These are phyloP conservation scores for Fissipunctia ypsillon DNA, from an alignment of 2,888 invertebrate genomes.

Conservation along the genomic window DNA sequence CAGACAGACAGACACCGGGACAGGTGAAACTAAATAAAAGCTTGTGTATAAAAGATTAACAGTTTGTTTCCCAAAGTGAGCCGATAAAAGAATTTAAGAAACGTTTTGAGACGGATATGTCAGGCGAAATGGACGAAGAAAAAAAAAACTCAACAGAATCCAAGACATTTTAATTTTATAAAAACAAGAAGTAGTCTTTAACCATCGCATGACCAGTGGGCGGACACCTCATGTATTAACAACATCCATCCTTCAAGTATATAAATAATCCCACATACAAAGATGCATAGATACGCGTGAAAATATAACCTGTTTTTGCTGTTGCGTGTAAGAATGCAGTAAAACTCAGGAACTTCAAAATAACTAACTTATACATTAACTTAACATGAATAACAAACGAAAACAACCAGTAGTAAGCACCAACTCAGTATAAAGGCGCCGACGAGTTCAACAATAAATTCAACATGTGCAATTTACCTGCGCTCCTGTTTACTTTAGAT, in stretches of 20 bases:
- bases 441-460: constrained; percentile 69
- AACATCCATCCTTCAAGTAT: not conserved
- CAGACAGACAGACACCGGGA: too few species aligned
- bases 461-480: constrained; percentile 72
- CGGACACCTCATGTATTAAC: not conserved
- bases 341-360: not conserved
- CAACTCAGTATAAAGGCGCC: constrained; percentile 60
- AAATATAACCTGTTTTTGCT: not conserved
- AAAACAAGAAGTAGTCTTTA: not conserved
- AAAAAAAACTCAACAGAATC: too few species aligned
- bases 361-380: constrained; percentile 30
- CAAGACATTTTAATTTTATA: too few species aligned
- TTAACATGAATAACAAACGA: constrained; percentile 24
- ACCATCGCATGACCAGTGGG: too few species aligned
- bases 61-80: not conserved
- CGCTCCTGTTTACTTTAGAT: constrained; percentile 67
- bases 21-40: too few species aligned
- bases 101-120: not conserved
- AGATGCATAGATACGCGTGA: too few species aligned
- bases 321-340: not conserved
- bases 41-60: too few species aligned
- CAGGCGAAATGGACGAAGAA: not conserved
- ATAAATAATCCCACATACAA: not conserved
- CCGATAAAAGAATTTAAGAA: not conserved
- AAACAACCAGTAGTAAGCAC: constrained; percentile 36